phyloP scores from a whole-genome alignment of 2,888 invertebrate species.

The Julus scanicus region DNA sequence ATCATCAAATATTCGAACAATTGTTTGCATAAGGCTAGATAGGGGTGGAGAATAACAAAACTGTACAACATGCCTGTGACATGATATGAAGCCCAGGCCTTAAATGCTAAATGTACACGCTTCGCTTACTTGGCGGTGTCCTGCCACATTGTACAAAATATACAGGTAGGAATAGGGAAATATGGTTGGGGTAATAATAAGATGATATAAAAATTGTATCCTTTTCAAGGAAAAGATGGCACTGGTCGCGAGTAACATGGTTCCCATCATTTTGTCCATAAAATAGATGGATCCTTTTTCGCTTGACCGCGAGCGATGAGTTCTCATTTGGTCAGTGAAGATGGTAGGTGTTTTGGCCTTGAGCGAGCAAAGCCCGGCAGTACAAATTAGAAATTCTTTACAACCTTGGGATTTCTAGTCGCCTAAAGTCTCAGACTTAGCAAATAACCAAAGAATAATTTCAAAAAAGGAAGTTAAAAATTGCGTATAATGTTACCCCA shows the following conservation, averaged over 20 bases:
- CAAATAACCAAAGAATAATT: too few relatives aligned
- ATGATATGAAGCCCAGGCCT: background rate
- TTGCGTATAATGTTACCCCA: too few relatives aligned
- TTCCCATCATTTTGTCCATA: background rate
- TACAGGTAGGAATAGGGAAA: background rate
- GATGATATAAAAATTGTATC: background rate
- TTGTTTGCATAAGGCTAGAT: background rate
- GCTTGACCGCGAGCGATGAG: background rate
- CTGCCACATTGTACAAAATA: background rate
- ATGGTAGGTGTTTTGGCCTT: background rate
- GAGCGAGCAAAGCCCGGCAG: background rate
- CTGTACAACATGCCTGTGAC: background rate
- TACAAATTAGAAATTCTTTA: background rate
- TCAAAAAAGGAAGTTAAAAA: too few relatives aligned
- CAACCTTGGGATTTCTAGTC: too few relatives aligned
- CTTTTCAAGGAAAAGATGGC: background rate
- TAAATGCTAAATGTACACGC: background rate
- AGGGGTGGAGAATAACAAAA: background rate
- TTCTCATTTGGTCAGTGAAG: background rate
- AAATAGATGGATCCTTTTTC: background rate
- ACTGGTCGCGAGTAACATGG: background rate
- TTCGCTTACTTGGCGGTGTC: background rate
- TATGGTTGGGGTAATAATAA: background rate
- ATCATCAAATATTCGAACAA: too few relatives aligned
- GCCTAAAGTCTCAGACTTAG: too few relatives aligned